Conservation (phyloP, 2,113 vertebrate species). For the Hydrochoerus hydrochaeris region DNA sequence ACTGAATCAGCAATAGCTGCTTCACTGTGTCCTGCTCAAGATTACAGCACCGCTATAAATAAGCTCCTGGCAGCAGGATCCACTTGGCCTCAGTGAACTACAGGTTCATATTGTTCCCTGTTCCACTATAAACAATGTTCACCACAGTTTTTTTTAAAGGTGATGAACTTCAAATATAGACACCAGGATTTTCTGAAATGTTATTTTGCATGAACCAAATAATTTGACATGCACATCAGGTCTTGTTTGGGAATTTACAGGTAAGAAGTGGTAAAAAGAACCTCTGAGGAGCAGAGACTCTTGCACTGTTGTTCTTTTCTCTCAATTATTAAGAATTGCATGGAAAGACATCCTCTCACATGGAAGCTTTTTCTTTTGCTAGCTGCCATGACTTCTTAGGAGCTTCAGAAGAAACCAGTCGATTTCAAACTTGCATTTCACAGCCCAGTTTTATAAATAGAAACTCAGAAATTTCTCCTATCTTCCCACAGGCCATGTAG, state of each 20-base stretch:
- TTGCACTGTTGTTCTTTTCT: not conserved
- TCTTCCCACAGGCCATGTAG: not conserved
- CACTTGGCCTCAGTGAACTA: constrained; percentile 42
- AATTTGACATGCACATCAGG: not conserved
- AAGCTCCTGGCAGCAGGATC: not conserved
- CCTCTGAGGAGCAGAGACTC: not conserved
- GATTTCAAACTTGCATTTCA: not conserved
- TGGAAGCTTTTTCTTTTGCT: not conserved
- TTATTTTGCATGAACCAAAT: constrained; percentile 47
- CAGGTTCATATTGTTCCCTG: constrained; percentile 14
- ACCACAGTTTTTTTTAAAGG: constrained; percentile 21
- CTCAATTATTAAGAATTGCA: not conserved
- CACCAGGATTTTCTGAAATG: constrained; percentile 54
- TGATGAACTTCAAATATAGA: not conserved
- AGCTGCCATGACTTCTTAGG: not conserved
- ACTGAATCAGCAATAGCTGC: constrained; percentile 64
- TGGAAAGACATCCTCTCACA: not conserved
- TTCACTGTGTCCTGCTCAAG: constrained; percentile 62
- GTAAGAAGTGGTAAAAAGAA: not conserved
- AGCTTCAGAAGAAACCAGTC: not conserved
- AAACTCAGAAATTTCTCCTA: not conserved
- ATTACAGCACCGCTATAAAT: constrained; percentile 64
- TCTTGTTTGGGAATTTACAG: not conserved
- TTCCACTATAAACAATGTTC: not conserved
- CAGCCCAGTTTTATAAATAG: not conserved